Percentiles rank a stretch among this genome's conserved stretches.
Evolutionary conservation across 1,140 invertebrate species (phyloP).

Genomic region (Drosophila pseudoobscura): DNA sequence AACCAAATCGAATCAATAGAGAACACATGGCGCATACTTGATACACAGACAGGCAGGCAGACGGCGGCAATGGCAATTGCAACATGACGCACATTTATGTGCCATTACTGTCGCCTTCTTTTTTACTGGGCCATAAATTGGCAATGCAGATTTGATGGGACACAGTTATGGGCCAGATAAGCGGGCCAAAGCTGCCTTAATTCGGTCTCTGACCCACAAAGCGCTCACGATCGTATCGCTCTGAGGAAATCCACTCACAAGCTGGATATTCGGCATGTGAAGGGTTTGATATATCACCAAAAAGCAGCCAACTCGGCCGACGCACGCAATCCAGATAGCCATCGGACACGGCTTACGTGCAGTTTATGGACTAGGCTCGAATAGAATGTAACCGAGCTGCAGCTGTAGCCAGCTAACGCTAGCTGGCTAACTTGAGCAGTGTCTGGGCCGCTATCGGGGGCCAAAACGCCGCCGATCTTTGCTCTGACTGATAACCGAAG

Average conservation of each 20-base stretch:
- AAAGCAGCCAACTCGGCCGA: neutral
- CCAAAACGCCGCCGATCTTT: slow-evolving; percentile 17
- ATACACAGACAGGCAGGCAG: slow-evolving; percentile 27
- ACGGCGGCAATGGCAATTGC: slow-evolving; percentile 36
- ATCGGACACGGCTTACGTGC: slow-evolving; percentile 69
- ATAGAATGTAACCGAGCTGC: slow-evolving; percentile 61
- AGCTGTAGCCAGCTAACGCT: slow-evolving; percentile 12
- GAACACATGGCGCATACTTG: slow-evolving; percentile 69
- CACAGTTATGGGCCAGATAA: slow-evolving; percentile 37
- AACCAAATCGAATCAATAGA: slow-evolving; percentile 43
- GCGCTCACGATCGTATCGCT: slow-evolving; percentile 36
- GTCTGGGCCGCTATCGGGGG: neutral
- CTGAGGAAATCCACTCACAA: slow-evolving; percentile 36
- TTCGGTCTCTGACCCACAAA: slow-evolving; percentile 60
- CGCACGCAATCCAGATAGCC: slow-evolving; percentile 62
- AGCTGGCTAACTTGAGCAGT: slow-evolving; percentile 18
- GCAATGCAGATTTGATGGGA: slow-evolving; percentile 46
- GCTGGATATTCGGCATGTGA: slow-evolving; percentile 39
- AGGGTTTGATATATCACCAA: slow-evolving; percentile 67
- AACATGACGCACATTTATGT: slow-evolving; percentile 69
- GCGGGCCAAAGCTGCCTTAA: slow-evolving; percentile 50
- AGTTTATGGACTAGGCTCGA: slow-evolving; percentile 62
- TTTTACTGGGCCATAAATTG: slow-evolving; percentile 68
- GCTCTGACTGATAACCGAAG: slow-evolving; percentile 51
- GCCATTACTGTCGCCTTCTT: slow-evolving; percentile 65